phyloP scores from a whole-genome alignment of 2,113 vertebrate genomes.

The Marcusenius ussheri region DNA sequence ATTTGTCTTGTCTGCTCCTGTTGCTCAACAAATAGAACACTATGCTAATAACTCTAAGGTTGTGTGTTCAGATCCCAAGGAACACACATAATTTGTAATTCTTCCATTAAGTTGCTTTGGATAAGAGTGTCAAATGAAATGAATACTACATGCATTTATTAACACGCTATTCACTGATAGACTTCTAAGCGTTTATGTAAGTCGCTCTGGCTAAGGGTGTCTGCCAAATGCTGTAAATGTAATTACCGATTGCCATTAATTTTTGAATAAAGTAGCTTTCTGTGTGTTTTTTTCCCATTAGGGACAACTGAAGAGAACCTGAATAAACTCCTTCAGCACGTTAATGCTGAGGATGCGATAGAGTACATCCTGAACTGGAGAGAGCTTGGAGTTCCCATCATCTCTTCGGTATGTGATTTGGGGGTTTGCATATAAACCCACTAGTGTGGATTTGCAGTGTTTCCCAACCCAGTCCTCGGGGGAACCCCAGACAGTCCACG shows the following conservation, averaged over 20 bases:
- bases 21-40: too few relatives aligned
- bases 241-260: neutral
- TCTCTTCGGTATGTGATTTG: conserved; percentile 41
- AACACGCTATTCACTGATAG: too few relatives aligned
- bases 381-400: conserved; percentile 81
- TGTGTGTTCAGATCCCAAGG: too few relatives aligned
- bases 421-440: neutral
- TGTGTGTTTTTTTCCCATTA: conserved; percentile 42
- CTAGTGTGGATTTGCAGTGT: neutral
- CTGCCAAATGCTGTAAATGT: neutral
- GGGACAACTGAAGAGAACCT: conserved; percentile 94
- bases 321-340: conserved; percentile 89
- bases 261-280: neutral
- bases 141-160: too few relatives aligned
- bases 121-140: too few relatives aligned
- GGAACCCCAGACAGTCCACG: too few relatives aligned
- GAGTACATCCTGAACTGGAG: conserved; percentile 93
- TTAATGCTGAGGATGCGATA: conserved; percentile 77
- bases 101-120: too few relatives aligned
- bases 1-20: neutral
- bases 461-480: too few relatives aligned
- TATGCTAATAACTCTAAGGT: too few relatives aligned
- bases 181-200: too few relatives aligned
- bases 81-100: too few relatives aligned
- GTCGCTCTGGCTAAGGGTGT: too few relatives aligned